phyloP scores from a whole-genome alignment of 2,797 vertebrate genomes.

The Enoplosus armatus region DNA sequence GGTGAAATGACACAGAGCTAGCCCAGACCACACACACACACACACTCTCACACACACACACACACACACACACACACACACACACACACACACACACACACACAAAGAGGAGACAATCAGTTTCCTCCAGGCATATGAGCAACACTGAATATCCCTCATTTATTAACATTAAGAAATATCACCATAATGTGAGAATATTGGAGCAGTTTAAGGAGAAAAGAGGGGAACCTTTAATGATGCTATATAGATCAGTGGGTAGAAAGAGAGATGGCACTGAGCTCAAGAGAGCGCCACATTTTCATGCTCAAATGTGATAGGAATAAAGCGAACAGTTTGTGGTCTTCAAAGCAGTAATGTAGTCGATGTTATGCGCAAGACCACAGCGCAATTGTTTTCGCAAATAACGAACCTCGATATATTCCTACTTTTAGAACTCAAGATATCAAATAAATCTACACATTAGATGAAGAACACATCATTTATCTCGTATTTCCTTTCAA shows the following conservation, averaged over 20 bases:
- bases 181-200: slow-evolving; percentile 30
- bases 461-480: neutral
- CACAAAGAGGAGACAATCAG: slow-evolving; percentile 16
- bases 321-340: neutral
- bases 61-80: slow-evolving; percentile 20
- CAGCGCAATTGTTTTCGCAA: neutral
- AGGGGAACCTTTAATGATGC: slow-evolving; percentile 5
- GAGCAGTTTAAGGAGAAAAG: slow-evolving; percentile 7
- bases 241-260: slow-evolving; percentile 14
- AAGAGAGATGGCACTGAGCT: neutral
- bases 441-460: neutral
- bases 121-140: slow-evolving; percentile 37
- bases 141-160: slow-evolving; percentile 50
- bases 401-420: neutral
- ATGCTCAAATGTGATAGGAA: neutral
- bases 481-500: neutral
- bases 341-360: slow-evolving; percentile 1
- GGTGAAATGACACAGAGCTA: slow-evolving; percentile 57
- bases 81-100: slow-evolving; percentile 26
- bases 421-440: neutral
- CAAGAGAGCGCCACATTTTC: neutral
- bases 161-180: slow-evolving; percentile 60
- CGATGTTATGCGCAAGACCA: neutral
- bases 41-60: slow-evolving; percentile 22
- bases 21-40: slow-evolving; percentile 28